Evolutionary conservation across 2,113 vertebrate species (phyloP).

Genomic region (Silurus glanis): DNA sequence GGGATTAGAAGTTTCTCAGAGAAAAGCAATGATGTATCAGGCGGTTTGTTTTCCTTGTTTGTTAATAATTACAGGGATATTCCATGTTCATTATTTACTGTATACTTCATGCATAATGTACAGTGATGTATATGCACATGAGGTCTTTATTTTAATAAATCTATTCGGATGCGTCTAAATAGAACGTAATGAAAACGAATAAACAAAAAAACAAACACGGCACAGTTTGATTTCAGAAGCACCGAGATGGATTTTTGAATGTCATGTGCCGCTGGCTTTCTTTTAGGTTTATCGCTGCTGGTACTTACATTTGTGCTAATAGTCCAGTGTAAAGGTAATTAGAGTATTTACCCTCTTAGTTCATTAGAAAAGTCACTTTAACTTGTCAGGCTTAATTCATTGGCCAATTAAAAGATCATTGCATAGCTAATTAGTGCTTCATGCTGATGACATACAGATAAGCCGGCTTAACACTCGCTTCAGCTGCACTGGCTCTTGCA

Average conservation of each 20-base stretch:
- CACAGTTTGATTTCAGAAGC: neutral
- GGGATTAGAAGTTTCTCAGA: neutral
- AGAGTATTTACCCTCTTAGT: conserved; percentile 30
- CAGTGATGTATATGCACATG: neutral
- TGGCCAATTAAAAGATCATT: conserved; percentile 44
- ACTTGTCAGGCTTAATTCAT: conserved; percentile 41
- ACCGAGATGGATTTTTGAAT: neutral
- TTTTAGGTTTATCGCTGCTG: neutral
- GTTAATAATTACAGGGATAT: neutral
- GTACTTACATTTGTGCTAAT: conserved; percentile 10
- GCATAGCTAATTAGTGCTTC: conserved; percentile 35
- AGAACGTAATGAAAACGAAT: neutral
- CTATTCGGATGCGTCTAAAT: neutral
- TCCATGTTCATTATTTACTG: neutral
- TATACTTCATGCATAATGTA: neutral
- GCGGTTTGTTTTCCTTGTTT: neutral
- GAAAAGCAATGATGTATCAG: neutral
- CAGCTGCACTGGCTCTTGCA: neutral
- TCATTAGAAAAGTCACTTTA: conserved; percentile 22
- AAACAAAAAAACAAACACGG: neutral
- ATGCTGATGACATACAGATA: conserved; percentile 35
- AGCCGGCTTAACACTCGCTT: conserved; percentile 15
- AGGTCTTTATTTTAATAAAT: neutral
- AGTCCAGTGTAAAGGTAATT: conserved; percentile 11
- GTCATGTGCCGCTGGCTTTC: neutral